Conservation (phyloP, 2,888 invertebrate species). For the Tetrapedia diversipes region DNA sequence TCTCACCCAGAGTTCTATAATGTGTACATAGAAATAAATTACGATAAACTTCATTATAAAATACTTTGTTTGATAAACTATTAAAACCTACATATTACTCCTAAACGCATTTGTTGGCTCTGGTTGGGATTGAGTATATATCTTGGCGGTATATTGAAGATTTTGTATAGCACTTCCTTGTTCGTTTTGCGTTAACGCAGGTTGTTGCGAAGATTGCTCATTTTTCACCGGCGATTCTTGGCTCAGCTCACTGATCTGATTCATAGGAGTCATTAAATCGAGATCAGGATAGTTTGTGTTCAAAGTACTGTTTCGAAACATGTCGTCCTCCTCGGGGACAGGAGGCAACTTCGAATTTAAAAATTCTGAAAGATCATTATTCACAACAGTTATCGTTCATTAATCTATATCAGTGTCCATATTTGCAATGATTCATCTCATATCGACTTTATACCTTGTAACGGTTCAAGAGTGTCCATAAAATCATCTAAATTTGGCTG, state of each 20-base stretch:
- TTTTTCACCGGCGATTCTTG: conserved; percentile 61
- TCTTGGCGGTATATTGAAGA: conserved; percentile 81
- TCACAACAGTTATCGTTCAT: conserved; percentile 5
- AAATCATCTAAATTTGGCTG: conserved; percentile 98
- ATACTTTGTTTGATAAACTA: background rate
- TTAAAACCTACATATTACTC: conserved; percentile 74
- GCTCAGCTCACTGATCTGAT: conserved; percentile 72
- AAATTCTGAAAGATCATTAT: conserved; percentile 82
- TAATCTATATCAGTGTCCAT: background rate
- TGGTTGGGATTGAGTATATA: conserved; percentile 77
- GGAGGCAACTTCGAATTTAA: conserved; percentile 85
- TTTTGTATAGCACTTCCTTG: conserved; percentile 76
- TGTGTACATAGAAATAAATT: background rate
- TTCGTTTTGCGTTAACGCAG: conserved; percentile 71
- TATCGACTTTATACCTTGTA: conserved; percentile 86
- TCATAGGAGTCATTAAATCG: conserved; percentile 79
- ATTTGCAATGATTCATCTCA: background rate
- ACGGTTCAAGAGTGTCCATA: conserved; percentile 94
- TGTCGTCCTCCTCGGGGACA: conserved; percentile 85
- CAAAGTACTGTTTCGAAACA: conserved; percentile 75
- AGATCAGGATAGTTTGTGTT: conserved; percentile 78
- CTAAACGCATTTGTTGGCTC: conserved; percentile 73
- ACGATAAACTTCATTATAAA: background rate
- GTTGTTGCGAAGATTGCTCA: conserved; percentile 62
- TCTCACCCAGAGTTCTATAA: conserved; percentile 66